These are phyloP conservation scores for Setipinna tenuifilis DNA, from an alignment of 2,797 vertebrate species.

Conservation along the genomic window DNA sequence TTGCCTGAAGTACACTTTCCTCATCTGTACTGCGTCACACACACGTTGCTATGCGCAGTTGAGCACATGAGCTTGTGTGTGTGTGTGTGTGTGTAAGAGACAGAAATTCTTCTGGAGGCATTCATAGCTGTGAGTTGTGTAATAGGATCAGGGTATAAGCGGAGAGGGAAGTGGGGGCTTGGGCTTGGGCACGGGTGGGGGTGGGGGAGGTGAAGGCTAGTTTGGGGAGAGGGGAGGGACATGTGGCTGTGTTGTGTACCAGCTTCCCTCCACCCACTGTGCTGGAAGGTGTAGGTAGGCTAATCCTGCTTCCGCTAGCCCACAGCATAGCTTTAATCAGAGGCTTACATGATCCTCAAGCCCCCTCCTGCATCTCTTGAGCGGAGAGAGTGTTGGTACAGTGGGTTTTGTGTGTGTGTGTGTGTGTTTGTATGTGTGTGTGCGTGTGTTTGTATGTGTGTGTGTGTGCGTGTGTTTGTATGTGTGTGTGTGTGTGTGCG, in stretches of 20 bases:
- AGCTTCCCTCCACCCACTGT: not conserved
- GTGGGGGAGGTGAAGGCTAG: too few species aligned
- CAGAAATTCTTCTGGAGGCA: not conserved
- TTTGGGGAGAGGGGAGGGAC: not conserved
- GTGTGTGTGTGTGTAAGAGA: not conserved
- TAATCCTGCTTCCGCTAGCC: not conserved
- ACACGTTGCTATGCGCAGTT: not conserved
- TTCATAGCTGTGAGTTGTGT: slow-evolving; percentile 6
- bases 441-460: slow-evolving; percentile 13
- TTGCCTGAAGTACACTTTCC: not conserved
- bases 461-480: not conserved
- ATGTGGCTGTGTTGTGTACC: not conserved
- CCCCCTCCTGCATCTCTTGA: not conserved
- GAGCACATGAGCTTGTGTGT: not conserved
- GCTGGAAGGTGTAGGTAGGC: not conserved
- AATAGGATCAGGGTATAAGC: not conserved
- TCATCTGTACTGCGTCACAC: not conserved
- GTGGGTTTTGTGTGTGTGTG: too few species aligned
- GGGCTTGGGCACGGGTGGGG: slow-evolving; percentile 38
- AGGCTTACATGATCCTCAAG: not conserved
- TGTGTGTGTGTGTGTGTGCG: too few species aligned
- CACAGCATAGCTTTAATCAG: not conserved
- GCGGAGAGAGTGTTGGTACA: not conserved
- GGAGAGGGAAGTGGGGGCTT: not conserved
- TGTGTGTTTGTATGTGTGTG: too few species aligned